Conservation (phyloP, 1,140 invertebrate species). For the Archivesica marissinica region DNA sequence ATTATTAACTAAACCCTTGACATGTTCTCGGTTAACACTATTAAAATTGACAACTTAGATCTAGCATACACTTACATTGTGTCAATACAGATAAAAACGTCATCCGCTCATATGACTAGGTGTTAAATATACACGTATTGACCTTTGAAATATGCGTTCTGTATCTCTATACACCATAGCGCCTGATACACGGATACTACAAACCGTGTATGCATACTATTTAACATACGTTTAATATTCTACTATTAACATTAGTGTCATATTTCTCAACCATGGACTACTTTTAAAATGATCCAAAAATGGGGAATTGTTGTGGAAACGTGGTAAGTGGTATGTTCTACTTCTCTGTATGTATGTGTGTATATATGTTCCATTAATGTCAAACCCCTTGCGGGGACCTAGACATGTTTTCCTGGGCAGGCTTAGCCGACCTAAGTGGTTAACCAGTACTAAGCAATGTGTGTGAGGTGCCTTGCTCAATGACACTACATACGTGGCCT, state of each 20-base stretch:
- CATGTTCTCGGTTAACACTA: too few relatives aligned
- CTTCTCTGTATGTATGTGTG: neutral
- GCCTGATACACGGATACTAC: too few relatives aligned
- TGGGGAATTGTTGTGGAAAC: constrained; percentile 1
- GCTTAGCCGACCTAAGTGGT: neutral
- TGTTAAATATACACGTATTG: too few relatives aligned
- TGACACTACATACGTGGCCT: neutral
- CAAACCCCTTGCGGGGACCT: neutral
- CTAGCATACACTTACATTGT: too few relatives aligned
- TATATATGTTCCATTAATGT: neutral
- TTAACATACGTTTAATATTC: too few relatives aligned
- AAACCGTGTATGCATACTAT: too few relatives aligned
- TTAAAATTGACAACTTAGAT: too few relatives aligned
- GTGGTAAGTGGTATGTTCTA: neutral
- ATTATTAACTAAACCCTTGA: too few relatives aligned
- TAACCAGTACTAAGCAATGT: neutral
- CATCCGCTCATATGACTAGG: too few relatives aligned
- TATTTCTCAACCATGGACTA: neutral
- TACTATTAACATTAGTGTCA: neutral
- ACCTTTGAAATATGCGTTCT: too few relatives aligned
- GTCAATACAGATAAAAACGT: too few relatives aligned
- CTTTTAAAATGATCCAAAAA: neutral
- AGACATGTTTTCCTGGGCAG: neutral
- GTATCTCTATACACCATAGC: too few relatives aligned
- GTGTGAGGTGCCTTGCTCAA: neutral